Conservation (phyloP, 2,113 vertebrate genomes). For the Hydrolagus affinis region DNA sequence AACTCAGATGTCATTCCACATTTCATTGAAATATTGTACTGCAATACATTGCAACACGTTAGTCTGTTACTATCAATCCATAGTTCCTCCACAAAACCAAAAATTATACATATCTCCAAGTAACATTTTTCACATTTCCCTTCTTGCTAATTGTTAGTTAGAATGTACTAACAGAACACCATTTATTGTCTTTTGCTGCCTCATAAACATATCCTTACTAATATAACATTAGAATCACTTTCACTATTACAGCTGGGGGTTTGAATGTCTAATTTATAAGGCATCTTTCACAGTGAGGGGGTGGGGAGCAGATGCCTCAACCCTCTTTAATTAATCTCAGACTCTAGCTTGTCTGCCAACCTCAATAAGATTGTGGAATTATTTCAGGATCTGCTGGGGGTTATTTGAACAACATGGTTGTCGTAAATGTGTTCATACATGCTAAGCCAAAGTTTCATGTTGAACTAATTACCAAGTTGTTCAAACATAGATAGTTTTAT, state of each 20-base stretch:
- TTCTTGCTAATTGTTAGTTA: background rate
- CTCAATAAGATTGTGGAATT: background rate
- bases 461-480: background rate
- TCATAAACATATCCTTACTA: background rate
- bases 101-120: background rate
- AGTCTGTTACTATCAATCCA: background rate
- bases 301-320: too few species aligned
- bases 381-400: background rate
- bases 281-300: background rate
- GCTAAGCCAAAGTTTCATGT: background rate
- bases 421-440: background rate
- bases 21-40: background rate
- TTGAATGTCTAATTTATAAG: background rate
- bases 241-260: background rate
- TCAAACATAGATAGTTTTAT: constrained; percentile 2
- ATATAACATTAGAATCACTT: background rate
- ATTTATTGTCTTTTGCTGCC: background rate
- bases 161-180: background rate
- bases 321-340: background rate
- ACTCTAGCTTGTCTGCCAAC: background rate
- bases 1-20: background rate
- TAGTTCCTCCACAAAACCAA: background rate
- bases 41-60: background rate
- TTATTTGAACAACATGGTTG: background rate
- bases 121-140: background rate